Percentiles rank a stretch among this genome's conserved stretches.
Conservation (phyloP, 2,113 vertebrate genomes). For the Hemiscyllium ocellatum region DNA sequence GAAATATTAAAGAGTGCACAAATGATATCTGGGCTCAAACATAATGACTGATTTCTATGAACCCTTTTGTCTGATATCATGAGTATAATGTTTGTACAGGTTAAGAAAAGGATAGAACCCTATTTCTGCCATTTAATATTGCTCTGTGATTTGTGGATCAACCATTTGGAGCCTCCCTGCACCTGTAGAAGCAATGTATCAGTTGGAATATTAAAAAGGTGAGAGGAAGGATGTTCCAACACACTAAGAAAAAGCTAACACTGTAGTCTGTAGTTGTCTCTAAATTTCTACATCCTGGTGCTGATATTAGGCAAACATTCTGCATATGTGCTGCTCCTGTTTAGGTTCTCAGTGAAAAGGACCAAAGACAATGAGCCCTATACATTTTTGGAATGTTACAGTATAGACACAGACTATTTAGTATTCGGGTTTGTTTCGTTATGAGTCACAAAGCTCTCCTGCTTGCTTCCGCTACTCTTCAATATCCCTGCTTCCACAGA, state of each 20-base stretch:
- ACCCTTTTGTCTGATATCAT: not conserved
- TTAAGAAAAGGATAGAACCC: no score
- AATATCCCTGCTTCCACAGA: not conserved
- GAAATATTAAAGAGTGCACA: not conserved
- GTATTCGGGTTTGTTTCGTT: not conserved
- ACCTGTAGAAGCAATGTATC: not conserved
- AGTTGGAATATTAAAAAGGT: not conserved
- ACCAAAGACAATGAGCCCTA: not conserved
- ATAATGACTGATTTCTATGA: not conserved
- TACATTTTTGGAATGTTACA: not conserved
- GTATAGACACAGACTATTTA: not conserved
- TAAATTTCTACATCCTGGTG: not conserved
- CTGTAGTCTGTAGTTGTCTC: not conserved
- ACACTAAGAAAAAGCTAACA: not conserved
- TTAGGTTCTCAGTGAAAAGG: not conserved
- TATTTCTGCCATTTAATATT: not conserved
- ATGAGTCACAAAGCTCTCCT: not conserved
- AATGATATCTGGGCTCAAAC: not conserved
- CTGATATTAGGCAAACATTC: not conserved
- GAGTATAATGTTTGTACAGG: not conserved
- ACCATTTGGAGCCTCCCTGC: not conserved
- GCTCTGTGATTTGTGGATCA: not conserved
- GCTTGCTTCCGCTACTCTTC: not conserved
- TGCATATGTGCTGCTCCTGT: not conserved
- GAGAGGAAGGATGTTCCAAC: not conserved